Conservation (phyloP, 2,113 vertebrate species). For the Erpornis zantholeuca region DNA sequence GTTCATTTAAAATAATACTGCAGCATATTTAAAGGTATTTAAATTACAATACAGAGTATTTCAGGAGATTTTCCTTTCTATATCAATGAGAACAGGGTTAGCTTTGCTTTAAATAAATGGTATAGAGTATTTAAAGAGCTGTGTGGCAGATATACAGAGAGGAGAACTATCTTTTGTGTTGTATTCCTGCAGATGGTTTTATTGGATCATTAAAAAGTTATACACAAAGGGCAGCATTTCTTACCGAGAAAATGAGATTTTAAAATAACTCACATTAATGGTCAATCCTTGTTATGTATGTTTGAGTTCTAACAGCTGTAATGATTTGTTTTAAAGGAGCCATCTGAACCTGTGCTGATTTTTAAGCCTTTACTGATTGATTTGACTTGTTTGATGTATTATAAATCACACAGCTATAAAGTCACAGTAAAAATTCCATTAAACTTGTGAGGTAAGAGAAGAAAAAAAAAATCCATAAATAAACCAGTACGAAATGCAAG, state of each 20-base stretch:
- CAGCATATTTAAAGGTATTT: not conserved
- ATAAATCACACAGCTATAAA: conserved; percentile 70
- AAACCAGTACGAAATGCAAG: conserved; percentile 6
- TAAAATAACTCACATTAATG: conserved; percentile 42
- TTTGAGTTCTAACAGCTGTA: conserved; percentile 41
- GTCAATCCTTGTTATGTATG: conserved; percentile 27
- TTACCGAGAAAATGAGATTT: conserved; percentile 50
- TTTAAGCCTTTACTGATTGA: conserved; percentile 62
- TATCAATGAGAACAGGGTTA: not conserved
- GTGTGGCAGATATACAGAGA: not conserved
- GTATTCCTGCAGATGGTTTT: not conserved
- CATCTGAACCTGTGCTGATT: conserved; percentile 60
- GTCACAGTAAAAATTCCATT: conserved; percentile 67
- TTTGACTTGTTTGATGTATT: conserved; percentile 68
- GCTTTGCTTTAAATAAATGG: not conserved
- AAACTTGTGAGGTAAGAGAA: conserved; percentile 55
- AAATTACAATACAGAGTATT: not conserved
- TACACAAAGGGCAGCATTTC: conserved; percentile 1
- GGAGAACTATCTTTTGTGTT: not conserved
- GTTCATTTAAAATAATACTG: not conserved
- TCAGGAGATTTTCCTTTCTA: not conserved
- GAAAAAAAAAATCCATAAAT: conserved; percentile 55
- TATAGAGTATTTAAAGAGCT: not conserved
- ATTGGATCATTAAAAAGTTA: not conserved
- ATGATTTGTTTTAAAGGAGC: conserved; percentile 60